Percentiles rank a stretch among this genome's conserved stretches.
Evolutionary conservation across 2,797 vertebrate genomes (phyloP).

Genomic region (Lycodopsis pacificus): DNA sequence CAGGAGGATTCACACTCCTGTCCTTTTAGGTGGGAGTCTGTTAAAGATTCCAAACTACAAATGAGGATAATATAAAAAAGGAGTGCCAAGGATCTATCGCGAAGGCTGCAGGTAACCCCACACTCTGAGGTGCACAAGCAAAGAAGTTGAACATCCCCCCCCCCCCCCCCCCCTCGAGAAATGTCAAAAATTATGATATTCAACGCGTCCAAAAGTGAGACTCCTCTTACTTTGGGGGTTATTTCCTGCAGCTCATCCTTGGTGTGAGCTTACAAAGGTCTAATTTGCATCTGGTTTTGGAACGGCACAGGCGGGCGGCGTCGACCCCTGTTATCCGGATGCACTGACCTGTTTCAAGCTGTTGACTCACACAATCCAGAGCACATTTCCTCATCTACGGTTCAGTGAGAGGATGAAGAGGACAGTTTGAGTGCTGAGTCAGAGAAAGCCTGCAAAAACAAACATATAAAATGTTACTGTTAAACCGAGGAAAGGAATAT

Average conservation of each 20-base stretch:
- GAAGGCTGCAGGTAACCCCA: conserved; percentile 16
- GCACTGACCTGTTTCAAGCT: conserved; percentile 63
- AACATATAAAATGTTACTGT: conserved; percentile 6
- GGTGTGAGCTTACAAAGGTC: conserved; percentile 59
- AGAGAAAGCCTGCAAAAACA: conserved; percentile 1
- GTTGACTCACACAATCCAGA: conserved; percentile 65
- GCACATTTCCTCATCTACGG: conserved; percentile 36
- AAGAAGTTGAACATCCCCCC: conserved; percentile 34
- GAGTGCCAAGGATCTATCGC: conserved; percentile 20
- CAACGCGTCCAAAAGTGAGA: conserved; percentile 35
- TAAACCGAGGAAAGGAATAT: neutral
- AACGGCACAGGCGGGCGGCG: conserved; percentile 39
- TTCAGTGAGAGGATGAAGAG: conserved; percentile 44
- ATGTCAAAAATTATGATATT: conserved; percentile 61
- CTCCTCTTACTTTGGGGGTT: conserved; percentile 30
- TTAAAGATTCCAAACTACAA: conserved; percentile 35
- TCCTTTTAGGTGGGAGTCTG: conserved; percentile 41
- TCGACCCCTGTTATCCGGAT: conserved; percentile 60
- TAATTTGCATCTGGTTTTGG: conserved; percentile 67
- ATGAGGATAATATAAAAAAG: conserved; percentile 41
- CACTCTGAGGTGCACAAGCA: conserved; percentile 9
- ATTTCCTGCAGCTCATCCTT: conserved; percentile 46
- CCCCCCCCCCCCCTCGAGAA: conserved; percentile 18
- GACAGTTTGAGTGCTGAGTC: conserved; percentile 9
- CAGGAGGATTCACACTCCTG: conserved; percentile 46